Conservation (phyloP, 1,140 invertebrate species). For the Caenorhabditis remanei region DNA sequence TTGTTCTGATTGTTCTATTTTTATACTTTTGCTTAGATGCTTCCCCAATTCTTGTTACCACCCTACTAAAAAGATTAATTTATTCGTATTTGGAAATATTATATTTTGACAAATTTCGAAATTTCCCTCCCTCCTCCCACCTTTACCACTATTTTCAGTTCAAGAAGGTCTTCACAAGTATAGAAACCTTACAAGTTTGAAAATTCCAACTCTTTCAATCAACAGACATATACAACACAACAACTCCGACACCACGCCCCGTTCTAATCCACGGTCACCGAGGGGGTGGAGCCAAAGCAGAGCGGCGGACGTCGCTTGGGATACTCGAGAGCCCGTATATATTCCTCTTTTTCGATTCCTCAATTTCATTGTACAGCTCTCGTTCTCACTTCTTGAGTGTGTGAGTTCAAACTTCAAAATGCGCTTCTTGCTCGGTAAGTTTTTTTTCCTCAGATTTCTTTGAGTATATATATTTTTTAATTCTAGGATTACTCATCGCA, state of each 20-base stretch:
- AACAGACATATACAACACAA: constrained; percentile 37
- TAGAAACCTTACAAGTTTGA: neutral
- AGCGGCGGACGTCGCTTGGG: constrained; percentile 23
- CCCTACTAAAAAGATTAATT: neutral
- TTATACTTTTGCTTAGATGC: too few relatives aligned
- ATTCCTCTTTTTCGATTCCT: constrained; percentile 18
- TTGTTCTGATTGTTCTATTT: too few relatives aligned
- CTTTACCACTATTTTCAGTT: neutral
- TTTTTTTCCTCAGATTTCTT: too few relatives aligned
- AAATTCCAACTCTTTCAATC: constrained; percentile 5
- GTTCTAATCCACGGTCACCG: constrained; percentile 39
- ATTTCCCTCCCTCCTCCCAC: neutral
- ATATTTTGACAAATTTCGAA: neutral
- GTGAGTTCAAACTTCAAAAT: constrained; percentile 33
- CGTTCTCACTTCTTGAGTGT: neutral
- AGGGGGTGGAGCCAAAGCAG: neutral
- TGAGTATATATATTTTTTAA: neutral
- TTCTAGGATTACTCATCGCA: constrained; percentile 23
- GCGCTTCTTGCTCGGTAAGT: constrained; percentile 39
- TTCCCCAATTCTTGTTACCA: neutral
- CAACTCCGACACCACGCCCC: constrained; percentile 10
- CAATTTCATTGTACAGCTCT: constrained; percentile 26
- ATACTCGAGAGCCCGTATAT: constrained; percentile 47
- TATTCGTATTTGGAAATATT: neutral
- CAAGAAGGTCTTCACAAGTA: neutral